Base-by-base conservation (phyloP, 2,797 vertebrate species). In the Tarsius wallacei region DNA sequence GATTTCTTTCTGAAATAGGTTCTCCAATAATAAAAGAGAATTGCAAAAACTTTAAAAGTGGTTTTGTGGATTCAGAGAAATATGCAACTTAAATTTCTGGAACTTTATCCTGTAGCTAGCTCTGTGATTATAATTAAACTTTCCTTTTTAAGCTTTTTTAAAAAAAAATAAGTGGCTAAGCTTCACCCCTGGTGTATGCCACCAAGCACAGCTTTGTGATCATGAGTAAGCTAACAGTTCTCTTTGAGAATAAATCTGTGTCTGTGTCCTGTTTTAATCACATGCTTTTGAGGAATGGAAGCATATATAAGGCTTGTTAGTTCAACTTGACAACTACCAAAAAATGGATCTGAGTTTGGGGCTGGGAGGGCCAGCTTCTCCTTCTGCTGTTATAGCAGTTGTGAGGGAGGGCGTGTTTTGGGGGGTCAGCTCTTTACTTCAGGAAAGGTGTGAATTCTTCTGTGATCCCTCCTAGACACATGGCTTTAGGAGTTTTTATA, bases 1-100 rank as follows among this genome's bases (percentile, higher is more conserved):
- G 26, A 53, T 93, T 96, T 96, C 47, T 96, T 92, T 63, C 49
- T 68, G 73, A 70, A 64, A 81, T 74, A 36, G 33, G 61, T 83
- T 77, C 91, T 90, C 53, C 24, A 63, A 0, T 74, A 57, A 83
- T 61, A 77, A 87, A 87, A 95, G 96, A 22, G 68, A 90, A 77
- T 55, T 57, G 49, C 87, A 49, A 57, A 90, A 84, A 80, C 68
- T 70, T 86, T 47, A 15, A 63, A 78, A 66, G 36, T 21, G 82
- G 49, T 64, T 28, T 70, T 70, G 36, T 87, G 86, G 87, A 66
- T 74, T 90, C n/a, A 68, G 70, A 74, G 71, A 82, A 74, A 4
- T 81, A 24, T 28, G 15, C 42, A 31, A 1, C 80, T 85, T 70
- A 53, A 68, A 26, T 73, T 95, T 33, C 64, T 31, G 31, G 42